A percentile compares a stretch with the other conserved stretches of the same genome.
These are phyloP conservation scores for Diceros bicornis DNA, from an alignment of 2,797 vertebrate species.

Conservation along the genomic window DNA sequence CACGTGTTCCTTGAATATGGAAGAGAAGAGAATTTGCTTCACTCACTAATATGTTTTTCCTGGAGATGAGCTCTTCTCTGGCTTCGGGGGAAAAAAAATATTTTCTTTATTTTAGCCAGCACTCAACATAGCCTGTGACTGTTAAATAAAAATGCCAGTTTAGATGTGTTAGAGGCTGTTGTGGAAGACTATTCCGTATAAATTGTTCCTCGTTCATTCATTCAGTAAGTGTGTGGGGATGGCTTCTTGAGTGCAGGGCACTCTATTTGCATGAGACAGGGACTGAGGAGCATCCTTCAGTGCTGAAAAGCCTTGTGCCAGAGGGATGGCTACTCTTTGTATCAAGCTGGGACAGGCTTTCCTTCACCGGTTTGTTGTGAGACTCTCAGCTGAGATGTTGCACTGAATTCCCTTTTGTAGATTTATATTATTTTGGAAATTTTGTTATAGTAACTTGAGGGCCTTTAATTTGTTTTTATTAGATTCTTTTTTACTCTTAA, in stretches of 20 bases:
- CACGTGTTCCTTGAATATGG: background rate
- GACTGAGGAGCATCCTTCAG: no score
- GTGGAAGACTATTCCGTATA: constrained; percentile 9
- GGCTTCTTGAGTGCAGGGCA: background rate
- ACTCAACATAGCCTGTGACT: background rate
- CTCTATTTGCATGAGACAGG: background rate
- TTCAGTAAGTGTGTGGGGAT: background rate
- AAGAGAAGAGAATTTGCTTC: constrained; percentile 50
- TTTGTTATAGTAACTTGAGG: constrained; percentile 18
- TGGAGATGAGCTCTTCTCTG: constrained; percentile 25
- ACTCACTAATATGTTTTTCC: background rate
- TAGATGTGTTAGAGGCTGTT: constrained; percentile 33
- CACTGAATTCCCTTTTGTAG: constrained; percentile 12
- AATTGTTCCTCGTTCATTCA: background rate
- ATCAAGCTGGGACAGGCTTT: background rate
- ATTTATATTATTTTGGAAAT: constrained; percentile 26
- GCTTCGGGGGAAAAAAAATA: background rate
- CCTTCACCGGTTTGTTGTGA: background rate
- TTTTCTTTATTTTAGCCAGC: background rate
- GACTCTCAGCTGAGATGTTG: background rate
- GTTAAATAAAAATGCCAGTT: constrained; percentile 41
- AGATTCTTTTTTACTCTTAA: constrained; percentile 56
- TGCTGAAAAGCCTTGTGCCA: background rate
- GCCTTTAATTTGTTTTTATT: constrained; percentile 64
- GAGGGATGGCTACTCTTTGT: background rate